Conservation (phyloP, 2,888 invertebrate species). For the Meganola albula region DNA sequence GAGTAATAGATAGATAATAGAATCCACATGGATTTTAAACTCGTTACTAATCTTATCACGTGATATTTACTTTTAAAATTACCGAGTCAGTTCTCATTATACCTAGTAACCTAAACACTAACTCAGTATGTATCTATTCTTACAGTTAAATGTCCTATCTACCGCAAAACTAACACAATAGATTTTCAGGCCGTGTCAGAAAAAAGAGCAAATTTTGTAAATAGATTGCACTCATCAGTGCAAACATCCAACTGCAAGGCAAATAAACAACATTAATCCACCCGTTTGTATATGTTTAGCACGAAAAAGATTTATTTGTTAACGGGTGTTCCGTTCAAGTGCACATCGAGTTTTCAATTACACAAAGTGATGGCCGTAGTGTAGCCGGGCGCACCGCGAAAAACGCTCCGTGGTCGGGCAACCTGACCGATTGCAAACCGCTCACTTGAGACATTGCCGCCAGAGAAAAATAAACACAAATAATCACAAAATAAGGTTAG, state of each 20-base stretch:
- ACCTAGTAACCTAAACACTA: no score
- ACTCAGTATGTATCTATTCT: no score
- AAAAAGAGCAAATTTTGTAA: no score
- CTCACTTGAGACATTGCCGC: conserved; percentile 35
- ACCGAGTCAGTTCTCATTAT: no score
- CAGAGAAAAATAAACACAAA: conserved; percentile 47
- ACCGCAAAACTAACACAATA: no score
- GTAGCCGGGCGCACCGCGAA: conserved; percentile 62
- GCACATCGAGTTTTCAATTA: conserved; percentile 76
- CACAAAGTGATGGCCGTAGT: conserved; percentile 69
- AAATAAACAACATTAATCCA: conserved; percentile 14
- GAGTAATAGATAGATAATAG: no score
- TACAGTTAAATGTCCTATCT: no score
- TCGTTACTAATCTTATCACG: no score
- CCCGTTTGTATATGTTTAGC: conserved; percentile 29
- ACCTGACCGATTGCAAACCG: conserved; percentile 63
- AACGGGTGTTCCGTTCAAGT: conserved; percentile 64
- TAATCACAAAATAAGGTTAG: conserved; percentile 49
- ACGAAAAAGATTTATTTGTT: conserved; percentile 62
- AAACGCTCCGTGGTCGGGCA: conserved; percentile 62
- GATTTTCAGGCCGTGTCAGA: no score
- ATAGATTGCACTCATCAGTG: no score
- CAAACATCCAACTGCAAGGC: conserved; percentile 1
- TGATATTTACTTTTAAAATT: no score
- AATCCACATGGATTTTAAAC: no score